Conservation (phyloP, 2,113 vertebrate species). For the Tragelaphus strepsiceros region DNA sequence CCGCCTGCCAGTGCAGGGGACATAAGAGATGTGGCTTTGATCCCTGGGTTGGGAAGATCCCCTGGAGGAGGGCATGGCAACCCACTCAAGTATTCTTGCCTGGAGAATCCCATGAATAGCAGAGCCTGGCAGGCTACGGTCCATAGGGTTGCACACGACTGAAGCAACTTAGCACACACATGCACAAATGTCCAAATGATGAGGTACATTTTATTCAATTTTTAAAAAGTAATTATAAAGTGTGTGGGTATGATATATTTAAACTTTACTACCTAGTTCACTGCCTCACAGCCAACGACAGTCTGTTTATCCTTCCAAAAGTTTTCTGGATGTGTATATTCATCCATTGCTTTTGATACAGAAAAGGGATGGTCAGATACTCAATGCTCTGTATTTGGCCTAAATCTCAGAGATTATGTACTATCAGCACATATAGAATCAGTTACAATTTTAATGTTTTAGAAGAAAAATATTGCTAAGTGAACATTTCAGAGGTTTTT, state of each 20-base stretch:
- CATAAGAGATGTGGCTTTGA: not conserved
- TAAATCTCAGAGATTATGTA: not conserved
- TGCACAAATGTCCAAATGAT: not conserved
- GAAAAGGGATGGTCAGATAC: not conserved
- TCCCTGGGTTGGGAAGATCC: not conserved
- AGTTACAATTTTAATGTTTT: not conserved
- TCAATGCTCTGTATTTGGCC: not conserved
- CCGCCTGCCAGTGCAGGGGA: not conserved
- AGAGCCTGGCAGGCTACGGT: not conserved
- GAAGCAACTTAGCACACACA: not conserved
- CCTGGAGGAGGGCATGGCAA: not conserved
- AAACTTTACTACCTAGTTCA: not conserved
- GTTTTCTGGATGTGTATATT: not conserved
- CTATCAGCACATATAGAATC: not conserved
- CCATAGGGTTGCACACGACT: not conserved
- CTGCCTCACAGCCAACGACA: fast-evolving
- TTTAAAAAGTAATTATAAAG: not conserved
- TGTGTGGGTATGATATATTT: not conserved
- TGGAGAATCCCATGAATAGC: not conserved
- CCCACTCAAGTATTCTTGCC: not conserved
- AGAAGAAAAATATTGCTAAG: not conserved
- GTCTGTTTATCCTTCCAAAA: not conserved
- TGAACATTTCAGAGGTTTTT: not conserved
- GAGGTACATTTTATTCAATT: not conserved
- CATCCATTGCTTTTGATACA: not conserved